Conservation (phyloP, 2,888 invertebrate genomes). For the Nomada ruficornis region DNA sequence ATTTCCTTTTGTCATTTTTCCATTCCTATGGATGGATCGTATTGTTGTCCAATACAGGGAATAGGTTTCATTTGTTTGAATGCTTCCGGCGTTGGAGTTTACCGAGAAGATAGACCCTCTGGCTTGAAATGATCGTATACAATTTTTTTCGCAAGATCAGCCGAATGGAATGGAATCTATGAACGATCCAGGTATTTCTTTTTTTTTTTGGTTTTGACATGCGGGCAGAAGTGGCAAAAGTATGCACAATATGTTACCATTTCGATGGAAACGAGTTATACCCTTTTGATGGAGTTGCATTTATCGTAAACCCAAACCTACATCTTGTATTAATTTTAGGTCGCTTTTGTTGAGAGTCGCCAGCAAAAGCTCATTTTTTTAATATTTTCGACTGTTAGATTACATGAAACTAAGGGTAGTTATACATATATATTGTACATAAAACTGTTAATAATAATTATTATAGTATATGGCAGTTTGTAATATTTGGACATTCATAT, state of each 20-base stretch:
- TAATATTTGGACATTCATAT: not conserved
- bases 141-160: constrained; percentile 10
- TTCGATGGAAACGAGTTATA: not conserved
- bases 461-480: not conserved
- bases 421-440: no score
- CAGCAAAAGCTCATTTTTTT: not conserved
- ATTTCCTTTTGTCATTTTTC: not conserved
- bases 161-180: not conserved
- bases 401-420: no score
- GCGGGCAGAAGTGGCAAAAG: not conserved
- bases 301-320: no score
- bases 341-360: no score
- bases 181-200: not conserved
- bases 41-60: not conserved
- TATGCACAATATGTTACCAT: not conserved
- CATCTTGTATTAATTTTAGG: no score
- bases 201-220: no score
- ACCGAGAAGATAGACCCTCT: constrained; percentile 4
- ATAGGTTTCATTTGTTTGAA: constrained; percentile 24
- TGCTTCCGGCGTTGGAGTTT: constrained; percentile 1
- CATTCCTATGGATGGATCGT: constrained; percentile 4
- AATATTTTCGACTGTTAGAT: no score
- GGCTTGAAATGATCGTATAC: not conserved
- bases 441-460: no score
- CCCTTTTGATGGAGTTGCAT: no score